Evolutionary conservation across 2,797 vertebrate genomes (phyloP), one percentile per base, ranked within the genome.

Genomic region (Paedocypris micromegethes): DNA sequence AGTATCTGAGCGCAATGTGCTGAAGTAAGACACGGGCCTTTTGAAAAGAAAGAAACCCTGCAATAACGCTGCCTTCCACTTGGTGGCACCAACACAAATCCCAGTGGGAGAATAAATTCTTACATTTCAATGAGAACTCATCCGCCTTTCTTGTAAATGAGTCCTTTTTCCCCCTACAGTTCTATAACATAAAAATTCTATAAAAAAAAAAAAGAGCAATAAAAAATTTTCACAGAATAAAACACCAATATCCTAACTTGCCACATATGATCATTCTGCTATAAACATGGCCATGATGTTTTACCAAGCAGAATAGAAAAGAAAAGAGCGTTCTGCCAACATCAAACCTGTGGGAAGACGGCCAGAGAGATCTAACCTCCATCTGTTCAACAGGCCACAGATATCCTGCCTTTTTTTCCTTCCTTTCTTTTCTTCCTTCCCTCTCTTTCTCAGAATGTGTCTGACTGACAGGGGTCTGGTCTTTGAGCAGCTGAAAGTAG

Each of bases 31-130:
- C 47, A 64, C 58, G 66, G 54, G 58, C 46, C 43, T 58, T 53
- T 47, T 6, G 59, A 58, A 43, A 23, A 41, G 6, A 51, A 9
- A 5, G 4, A 42, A 52, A 70, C 48, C 23, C 6, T 83, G 83
- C 75, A 84, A 79, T 82, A 77, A 79, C 77, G 57, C 75, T 68
- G 75, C 79, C 76, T 74, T 79, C 88, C 87, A 88, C 88, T 86
- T 85, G 87, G 82, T 83, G 85, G 86, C 73, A 83, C 79, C 46
- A n/a, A 4, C 59, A 47, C 55, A 9, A 68, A 50, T 46, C 42
- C 37, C 42, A 64, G 6, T 41, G 42, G 42, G 37, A 58, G 38
- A 52, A 55, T 39, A 42, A 4, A 49, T 55, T 55, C 40, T 49
- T 54, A 59, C 0, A 42, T 53, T 60, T 60, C 9, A 55, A 37